Conservation (phyloP, 2,113 vertebrate species). For the Oncorhynchus mykiss region DNA sequence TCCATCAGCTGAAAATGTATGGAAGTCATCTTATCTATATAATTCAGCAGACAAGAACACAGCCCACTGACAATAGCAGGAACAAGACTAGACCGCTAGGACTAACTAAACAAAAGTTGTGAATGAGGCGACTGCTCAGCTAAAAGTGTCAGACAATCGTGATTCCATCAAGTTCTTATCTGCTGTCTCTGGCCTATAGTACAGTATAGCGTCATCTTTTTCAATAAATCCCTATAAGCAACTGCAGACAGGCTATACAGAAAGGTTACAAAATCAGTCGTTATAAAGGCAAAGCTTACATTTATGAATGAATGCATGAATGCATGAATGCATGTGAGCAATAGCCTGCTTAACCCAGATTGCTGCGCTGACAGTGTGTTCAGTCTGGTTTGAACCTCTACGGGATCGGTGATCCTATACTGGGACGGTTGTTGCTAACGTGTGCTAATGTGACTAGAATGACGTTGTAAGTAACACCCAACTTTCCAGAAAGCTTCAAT, state of each 20-base stretch:
- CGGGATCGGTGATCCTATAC: too few relatives aligned
- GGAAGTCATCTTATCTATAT: conserved; percentile 43
- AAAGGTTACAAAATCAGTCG: conserved; percentile 15
- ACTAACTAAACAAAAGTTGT: conserved; percentile 19
- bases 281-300: conserved; percentile 31
- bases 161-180: conserved; percentile 26
- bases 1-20: conserved; percentile 13
- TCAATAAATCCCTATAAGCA: conserved; percentile 52
- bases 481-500: too few relatives aligned
- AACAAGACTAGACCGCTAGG: conserved; percentile 2
- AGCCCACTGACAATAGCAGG: conserved; percentile 22
- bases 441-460: too few relatives aligned
- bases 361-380: too few relatives aligned
- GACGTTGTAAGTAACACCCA: too few relatives aligned
- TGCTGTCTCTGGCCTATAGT: conserved; percentile 26
- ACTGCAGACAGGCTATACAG: conserved; percentile 40
- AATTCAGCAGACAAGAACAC: conserved; percentile 30
- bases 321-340: neutral
- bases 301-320: conserved; percentile 16
- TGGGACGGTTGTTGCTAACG: too few relatives aligned
- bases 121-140: neutral
- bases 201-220: too few relatives aligned
- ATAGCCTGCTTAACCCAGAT: too few relatives aligned
- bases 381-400: too few relatives aligned
- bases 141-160: neutral